Percentiles rank a stretch among this genome's conserved stretches.
These are phyloP conservation scores for Lepidothrix coronata DNA, from an alignment of 2,113 vertebrate species.

Conservation along the genomic window DNA sequence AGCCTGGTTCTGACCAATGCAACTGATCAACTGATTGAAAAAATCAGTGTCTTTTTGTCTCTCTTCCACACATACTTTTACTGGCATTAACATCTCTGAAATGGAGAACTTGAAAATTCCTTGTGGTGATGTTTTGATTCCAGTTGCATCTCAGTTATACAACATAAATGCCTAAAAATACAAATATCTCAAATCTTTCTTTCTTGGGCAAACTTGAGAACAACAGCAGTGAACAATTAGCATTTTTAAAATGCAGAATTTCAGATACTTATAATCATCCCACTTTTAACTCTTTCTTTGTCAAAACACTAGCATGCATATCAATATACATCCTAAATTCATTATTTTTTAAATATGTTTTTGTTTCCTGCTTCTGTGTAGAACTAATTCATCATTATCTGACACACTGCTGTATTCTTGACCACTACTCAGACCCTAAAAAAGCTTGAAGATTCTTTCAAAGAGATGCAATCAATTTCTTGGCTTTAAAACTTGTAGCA, in stretches of 20 bases:
- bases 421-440: background rate
- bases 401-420: background rate
- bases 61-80: background rate
- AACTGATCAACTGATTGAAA: background rate
- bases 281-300: background rate
- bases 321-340: background rate
- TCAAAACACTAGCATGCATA: background rate
- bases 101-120: background rate
- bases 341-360: background rate
- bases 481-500: background rate
- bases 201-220: background rate
- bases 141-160: slow-evolving; percentile 19
- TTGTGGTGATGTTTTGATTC: slow-evolving; percentile 6
- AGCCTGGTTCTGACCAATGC: background rate
- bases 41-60: background rate
- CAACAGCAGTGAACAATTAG: background rate
- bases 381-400: background rate
- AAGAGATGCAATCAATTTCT: background rate
- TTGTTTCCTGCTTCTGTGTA: background rate
- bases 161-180: slow-evolving; percentile 11
- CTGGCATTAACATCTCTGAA: background rate
- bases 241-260: background rate
- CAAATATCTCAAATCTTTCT: background rate
- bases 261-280: background rate
- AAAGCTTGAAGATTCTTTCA: background rate